Conservation (phyloP, 1,140 invertebrate species). For the Drosophila busckii region DNA sequence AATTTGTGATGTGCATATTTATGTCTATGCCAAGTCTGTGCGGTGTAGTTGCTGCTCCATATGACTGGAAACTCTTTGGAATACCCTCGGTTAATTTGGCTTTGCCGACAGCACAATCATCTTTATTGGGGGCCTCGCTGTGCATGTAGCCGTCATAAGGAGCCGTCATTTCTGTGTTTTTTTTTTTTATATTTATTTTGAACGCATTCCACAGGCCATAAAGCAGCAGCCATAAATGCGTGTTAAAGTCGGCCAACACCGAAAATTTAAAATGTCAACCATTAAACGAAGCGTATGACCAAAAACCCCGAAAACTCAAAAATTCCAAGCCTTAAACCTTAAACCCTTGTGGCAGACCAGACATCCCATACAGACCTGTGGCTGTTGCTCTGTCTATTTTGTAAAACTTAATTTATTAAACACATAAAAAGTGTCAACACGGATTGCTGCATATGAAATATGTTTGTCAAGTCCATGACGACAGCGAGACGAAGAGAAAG, state of each 20-base stretch:
- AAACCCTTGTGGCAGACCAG: too few species aligned
- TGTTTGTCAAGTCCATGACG: slow-evolving; percentile 35
- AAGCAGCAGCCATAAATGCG: slow-evolving; percentile 69
- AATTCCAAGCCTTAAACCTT: too few species aligned
- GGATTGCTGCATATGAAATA: slow-evolving; percentile 67
- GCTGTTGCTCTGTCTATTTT: slow-evolving; percentile 42
- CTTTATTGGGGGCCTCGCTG: slow-evolving; percentile 66
- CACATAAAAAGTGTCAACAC: slow-evolving; percentile 75
- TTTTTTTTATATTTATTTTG: slow-evolving; percentile 26
- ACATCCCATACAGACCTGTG: slow-evolving; percentile 7
- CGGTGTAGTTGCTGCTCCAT: too few species aligned
- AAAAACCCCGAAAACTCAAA: slow-evolving; percentile 9
- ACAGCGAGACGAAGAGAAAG: background rate
- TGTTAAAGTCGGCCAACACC: slow-evolving; percentile 62
- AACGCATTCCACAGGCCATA: slow-evolving; percentile 62
- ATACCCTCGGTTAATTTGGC: too few species aligned
- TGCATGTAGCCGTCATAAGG: too few species aligned
- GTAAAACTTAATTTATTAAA: slow-evolving; percentile 72
- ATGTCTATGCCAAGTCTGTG: too few species aligned
- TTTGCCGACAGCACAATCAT: slow-evolving; percentile 65
- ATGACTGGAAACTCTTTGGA: too few species aligned
- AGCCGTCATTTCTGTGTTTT: too few species aligned
- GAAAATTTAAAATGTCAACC: slow-evolving; percentile 62
- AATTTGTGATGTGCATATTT: too few species aligned
- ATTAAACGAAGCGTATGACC: slow-evolving; percentile 50